A percentile compares a stretch with the other conserved stretches of the same genome.
Evolutionary conservation across 2,888 invertebrate species (phyloP).

Genomic region (Lasioglossum villosulum): DNA sequence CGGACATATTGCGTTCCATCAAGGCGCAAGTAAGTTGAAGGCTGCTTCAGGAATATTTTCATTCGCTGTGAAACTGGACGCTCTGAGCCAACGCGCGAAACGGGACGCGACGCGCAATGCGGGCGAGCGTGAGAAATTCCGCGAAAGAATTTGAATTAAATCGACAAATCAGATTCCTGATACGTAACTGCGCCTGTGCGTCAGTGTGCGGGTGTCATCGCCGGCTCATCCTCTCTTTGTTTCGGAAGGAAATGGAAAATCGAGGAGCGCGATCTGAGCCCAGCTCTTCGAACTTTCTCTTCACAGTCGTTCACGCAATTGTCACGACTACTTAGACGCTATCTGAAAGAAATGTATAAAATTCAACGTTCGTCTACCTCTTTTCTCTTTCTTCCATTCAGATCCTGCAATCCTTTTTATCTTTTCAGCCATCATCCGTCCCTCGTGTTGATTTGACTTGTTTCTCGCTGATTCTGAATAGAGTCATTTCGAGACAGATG

Average conservation of each 20-base stretch:
- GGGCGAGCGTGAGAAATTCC: constrained; percentile 47
- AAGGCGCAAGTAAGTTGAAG: constrained; percentile 15
- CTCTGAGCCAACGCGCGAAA: background rate
- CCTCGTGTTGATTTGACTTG: background rate
- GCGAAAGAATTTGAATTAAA: constrained; percentile 53
- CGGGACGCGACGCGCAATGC: background rate
- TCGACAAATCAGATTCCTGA: constrained; percentile 25
- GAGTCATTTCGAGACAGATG: no score
- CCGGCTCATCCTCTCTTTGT: background rate
- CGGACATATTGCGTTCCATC: constrained; percentile 33
- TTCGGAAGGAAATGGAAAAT: constrained; percentile 33
- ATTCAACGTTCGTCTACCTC: background rate
- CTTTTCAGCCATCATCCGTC: background rate
- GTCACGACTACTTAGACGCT: background rate
- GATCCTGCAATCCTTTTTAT: background rate
- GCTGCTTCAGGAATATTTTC: constrained; percentile 38
- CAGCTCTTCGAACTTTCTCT: background rate
- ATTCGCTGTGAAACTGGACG: constrained; percentile 40
- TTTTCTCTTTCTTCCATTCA: background rate
- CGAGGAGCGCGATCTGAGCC: background rate
- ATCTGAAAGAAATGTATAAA: constrained; percentile 11
- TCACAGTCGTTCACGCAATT: background rate
- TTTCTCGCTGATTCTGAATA: background rate
- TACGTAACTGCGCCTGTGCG: constrained; percentile 2
- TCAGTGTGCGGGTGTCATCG: background rate